Percentiles rank a stretch among this genome's conserved stretches.
These are phyloP conservation scores for Nannospalax galili DNA, from an alignment of 2,113 vertebrate species.

Conservation along the genomic window DNA sequence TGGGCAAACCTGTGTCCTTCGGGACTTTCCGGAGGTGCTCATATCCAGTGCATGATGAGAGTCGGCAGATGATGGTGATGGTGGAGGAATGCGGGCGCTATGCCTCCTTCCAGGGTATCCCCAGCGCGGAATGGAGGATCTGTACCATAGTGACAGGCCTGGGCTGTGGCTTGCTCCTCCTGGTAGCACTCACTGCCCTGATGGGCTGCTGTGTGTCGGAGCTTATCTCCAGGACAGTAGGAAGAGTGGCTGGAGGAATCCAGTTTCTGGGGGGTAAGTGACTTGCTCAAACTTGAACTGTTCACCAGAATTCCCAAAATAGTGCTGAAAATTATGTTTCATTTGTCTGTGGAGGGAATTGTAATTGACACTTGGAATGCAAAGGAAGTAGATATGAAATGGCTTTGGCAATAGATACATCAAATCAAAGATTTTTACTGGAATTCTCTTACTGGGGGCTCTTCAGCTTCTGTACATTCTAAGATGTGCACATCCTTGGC, in stretches of 20 bases:
- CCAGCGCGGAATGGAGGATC: slow-evolving; percentile 95
- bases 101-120: slow-evolving; percentile 96
- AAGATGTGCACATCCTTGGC: not conserved
- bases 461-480: not conserved
- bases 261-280: slow-evolving; percentile 98
- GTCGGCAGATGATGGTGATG: slow-evolving; percentile 94
- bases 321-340: not conserved
- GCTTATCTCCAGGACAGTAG: slow-evolving; percentile 97
- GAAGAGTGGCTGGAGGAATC: slow-evolving; percentile 96
- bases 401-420: not conserved
- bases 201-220: slow-evolving; percentile 99
- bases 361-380: not conserved
- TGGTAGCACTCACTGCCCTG: slow-evolving; percentile 96
- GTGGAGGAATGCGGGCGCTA: slow-evolving; percentile 98
- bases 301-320: not conserved
- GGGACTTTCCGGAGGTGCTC: slow-evolving; percentile 98
- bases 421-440: not conserved
- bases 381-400: not conserved
- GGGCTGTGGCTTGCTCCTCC: slow-evolving; percentile 95
- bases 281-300: not conserved
- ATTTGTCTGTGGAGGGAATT: not conserved
- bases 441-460: slow-evolving; percentile 8
- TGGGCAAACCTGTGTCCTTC: slow-evolving; percentile 97
- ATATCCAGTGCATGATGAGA: slow-evolving; percentile 95
- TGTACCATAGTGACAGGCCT: slow-evolving; percentile 96